Evolutionary conservation across 2,113 vertebrate genomes (phyloP).

Genomic region (Barnardius zonarius): DNA sequence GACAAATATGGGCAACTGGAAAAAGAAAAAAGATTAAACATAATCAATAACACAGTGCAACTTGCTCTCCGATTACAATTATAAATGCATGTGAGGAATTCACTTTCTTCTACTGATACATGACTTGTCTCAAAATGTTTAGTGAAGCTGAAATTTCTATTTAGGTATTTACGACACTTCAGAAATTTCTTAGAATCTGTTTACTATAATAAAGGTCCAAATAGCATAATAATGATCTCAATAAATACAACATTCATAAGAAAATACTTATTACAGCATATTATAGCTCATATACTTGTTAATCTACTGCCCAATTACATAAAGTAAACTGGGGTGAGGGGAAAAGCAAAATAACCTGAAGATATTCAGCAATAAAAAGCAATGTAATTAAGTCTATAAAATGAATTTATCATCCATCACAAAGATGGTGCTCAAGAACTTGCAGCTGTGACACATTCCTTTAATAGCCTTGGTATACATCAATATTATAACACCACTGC

Average conservation of each 20-base stretch:
- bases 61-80: not conserved
- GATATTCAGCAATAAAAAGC: not conserved
- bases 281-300: not conserved
- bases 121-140: not conserved
- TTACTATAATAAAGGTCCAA: not conserved
- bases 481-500: not conserved
- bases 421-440: not conserved
- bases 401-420: not conserved
- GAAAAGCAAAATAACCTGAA: not conserved
- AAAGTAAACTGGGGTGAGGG: not conserved
- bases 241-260: not conserved
- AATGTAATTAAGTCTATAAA: not conserved
- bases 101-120: not conserved
- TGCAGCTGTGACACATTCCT: not conserved
- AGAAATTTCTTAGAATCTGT: not conserved
- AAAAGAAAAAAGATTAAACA: slow-evolving; percentile 4
- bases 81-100: not conserved
- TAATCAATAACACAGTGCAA: not conserved
- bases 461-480: not conserved
- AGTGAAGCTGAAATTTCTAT: not conserved
- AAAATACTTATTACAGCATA: not conserved
- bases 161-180: not conserved
- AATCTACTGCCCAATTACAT: not conserved
- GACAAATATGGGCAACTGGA: slow-evolving; percentile 89
- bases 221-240: not conserved